Evolutionary conservation across 2,113 vertebrate genomes (phyloP).

Genomic region (Hoplias malabaricus): DNA sequence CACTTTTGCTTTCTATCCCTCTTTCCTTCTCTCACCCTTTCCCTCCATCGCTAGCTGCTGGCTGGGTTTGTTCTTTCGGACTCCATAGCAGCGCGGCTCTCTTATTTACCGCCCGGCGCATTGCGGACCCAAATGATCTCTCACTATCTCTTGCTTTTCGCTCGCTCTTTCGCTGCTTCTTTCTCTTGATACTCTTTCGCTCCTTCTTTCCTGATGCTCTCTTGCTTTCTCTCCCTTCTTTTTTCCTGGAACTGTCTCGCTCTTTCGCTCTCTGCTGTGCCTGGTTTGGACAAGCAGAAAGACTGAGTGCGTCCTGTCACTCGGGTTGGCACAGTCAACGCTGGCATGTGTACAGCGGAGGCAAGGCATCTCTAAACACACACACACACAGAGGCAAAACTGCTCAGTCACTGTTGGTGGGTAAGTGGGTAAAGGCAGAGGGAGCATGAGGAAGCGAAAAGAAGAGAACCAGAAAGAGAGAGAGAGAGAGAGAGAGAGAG

Average conservation of each 20-base stretch:
- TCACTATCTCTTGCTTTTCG: neutral
- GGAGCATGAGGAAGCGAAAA: constrained; percentile 8
- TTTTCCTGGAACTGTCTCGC: constrained; percentile 9
- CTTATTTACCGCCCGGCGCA: constrained; percentile 2
- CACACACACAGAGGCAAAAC: constrained; percentile 58
- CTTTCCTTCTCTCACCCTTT: neutral
- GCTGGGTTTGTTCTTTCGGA: constrained; percentile 31
- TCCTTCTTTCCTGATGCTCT: constrained; percentile 41
- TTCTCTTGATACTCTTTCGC: constrained; percentile 44
- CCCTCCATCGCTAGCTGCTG: neutral
- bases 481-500: constrained; percentile 61
- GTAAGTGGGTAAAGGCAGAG: constrained; percentile 43
- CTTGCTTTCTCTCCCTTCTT: constrained; percentile 31
- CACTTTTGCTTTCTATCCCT: neutral
- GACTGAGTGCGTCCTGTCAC: constrained; percentile 36
- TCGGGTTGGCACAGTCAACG: constrained; percentile 18
- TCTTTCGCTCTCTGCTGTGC: neutral
- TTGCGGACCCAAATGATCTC: constrained; percentile 52
- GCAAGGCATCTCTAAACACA: constrained; percentile 60
- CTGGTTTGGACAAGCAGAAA: neutral
- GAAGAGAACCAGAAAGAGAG: constrained; percentile 28
- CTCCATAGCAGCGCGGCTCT: neutral
- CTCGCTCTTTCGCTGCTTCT: constrained; percentile 54
- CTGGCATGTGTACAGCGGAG: constrained; percentile 48
- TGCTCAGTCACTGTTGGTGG: constrained; percentile 62